Base-by-base conservation (phyloP, 2,888 invertebrate genomes). In the Sarcophaga rosellei region DNA sequence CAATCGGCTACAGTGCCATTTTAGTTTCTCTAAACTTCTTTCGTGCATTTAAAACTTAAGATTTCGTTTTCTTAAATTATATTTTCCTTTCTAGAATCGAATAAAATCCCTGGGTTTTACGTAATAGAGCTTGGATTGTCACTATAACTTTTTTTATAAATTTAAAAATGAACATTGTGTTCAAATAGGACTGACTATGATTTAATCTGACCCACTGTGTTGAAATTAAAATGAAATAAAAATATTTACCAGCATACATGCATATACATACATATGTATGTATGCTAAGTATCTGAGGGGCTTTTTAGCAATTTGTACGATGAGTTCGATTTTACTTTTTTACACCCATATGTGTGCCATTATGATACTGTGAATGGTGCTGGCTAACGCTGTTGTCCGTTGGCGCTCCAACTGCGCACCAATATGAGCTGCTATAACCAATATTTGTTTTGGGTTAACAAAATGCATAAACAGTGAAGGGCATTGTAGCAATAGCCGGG, bases 401-500 rank as follows among this genome's bases (percentile, higher is more conserved):
- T 74, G 74, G 25, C 68, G 68, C 75, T 70, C 47, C 47, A 35
- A 65, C 21, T 70, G 59, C 68, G 59, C 69, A 25, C 75, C 63
- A 74, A 65, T 21, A 84, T 45, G 79, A 74, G 57, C 69, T 45
- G 63, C 61, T 84, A 70, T 80, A 84, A 75, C 79, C 84, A 79
- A 80, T 84, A 79, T 84, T 84, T 79, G 74, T 62, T 70, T 79
- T 84, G 69, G 79, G 83, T 83, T 83, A 73, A 78, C 83, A 83
- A 78, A 83, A 73, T 77, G 23, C 21, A 65, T 21, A 35, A 35
- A 35, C 35, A 35, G 35, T 35, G 35, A 35, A 35, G 35, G 35
- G 35, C 35, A 8, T 35, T 35, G 10, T 35, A 35, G 35, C 0
- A 35, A 35, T 35, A 35, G 35, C 35, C 35, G 8, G 2, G 8